Evolutionary conservation across 2,888 invertebrate genomes (phyloP), one percentile per base, ranked within the genome.

Genomic region (Sinhomidia bicolor): DNA sequence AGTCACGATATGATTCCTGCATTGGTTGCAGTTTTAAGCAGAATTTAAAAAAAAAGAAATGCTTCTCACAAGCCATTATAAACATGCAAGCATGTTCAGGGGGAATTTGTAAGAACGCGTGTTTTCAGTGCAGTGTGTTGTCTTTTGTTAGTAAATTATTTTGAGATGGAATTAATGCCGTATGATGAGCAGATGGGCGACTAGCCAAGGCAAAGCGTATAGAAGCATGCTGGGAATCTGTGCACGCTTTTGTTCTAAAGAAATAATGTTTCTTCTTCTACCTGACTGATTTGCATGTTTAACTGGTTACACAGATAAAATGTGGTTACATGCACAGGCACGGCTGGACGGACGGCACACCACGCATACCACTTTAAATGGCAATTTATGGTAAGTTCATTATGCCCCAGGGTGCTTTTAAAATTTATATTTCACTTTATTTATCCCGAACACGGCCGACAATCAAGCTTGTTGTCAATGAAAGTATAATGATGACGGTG

Each of bases 271-370:
- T n/a, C n/a, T n/a, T n/a, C 26, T 26, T 60, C 60, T 26, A 12
- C 60, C 60, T 60, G 26, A 60, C 6, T 60, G 60, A 60, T 60
- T 60, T 60, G 23, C 26, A 60, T 26, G 12, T 54, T 54, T 54
- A 6, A n/a, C 54, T 20, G 2, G 51, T 9, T 36, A 36, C 36
- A 36, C 36, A 36, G 5, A 36, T 36, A 36, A 6, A 4, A 36
- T 36, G 5, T 44, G 10, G n/a, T 6, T 9, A 12, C 44, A 44
- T 9, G 44, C 54, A 44, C 44, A 44, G 9, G 36, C 36, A 36
- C 44, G 1, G 9, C 9, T 44, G 44, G 1, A 44, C 1, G 44
- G 23, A 20, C 6, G 1, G 60, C 26, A 6, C 0, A 1, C 26
- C 10, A 60, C n/a, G 26, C 26, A 60, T 60, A 12, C 26, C 26